These are phyloP conservation scores for Villa cingulata DNA, from an alignment of 2,888 invertebrate genomes.

Conservation along the genomic window DNA sequence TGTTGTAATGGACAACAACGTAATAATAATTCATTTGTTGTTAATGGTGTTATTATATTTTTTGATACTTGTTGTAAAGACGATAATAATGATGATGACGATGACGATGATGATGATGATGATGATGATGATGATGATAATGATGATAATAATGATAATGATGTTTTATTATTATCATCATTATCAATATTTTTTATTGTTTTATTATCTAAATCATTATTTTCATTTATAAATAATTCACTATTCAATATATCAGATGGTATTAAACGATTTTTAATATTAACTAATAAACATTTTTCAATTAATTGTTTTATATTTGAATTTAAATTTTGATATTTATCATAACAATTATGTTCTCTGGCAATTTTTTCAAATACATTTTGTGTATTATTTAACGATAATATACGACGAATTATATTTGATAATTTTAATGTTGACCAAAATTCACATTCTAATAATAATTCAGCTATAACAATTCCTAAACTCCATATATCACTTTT, in stretches of 20 bases:
- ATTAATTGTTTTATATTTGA: conserved; percentile 40
- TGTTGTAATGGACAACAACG: conserved; percentile 52
- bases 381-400: conserved; percentile 39
- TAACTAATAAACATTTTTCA: conserved; percentile 56
- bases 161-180: too few species aligned
- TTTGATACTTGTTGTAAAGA: conserved; percentile 35
- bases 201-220: conserved; percentile 21
- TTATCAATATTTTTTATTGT: too few species aligned
- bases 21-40: conserved; percentile 28
- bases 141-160: too few species aligned
- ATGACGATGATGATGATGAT: too few species aligned
- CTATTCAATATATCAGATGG: conserved; percentile 46
- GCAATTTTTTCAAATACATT: conserved; percentile 56
- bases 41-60: conserved; percentile 14
- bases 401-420: conserved; percentile 55
- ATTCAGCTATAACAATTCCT: conserved; percentile 78
- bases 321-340: conserved; percentile 22
- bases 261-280: conserved; percentile 46
- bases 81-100: too few species aligned
- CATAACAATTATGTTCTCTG: conserved; percentile 56
- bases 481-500: conserved; percentile 89
- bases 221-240: conserved; percentile 39
- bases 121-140: too few species aligned
- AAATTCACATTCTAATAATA: conserved; percentile 52
- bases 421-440: conserved; percentile 65